Conservation (phyloP, 2,113 vertebrate species). For the Crotalus viridis region DNA sequence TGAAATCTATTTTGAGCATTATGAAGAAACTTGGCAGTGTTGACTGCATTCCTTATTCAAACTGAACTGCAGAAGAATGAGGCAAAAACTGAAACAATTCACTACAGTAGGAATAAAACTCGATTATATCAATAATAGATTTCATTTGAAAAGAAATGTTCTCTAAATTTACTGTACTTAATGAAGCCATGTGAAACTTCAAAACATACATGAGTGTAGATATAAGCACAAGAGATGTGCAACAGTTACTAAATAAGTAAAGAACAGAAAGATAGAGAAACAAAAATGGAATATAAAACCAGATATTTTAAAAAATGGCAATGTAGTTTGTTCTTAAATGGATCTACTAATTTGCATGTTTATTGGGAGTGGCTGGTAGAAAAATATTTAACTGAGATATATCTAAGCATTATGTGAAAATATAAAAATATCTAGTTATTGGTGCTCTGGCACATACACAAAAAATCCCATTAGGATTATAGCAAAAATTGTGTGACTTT, state of each 20-base stretch:
- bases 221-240: background rate
- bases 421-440: background rate
- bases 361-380: background rate
- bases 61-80: slow-evolving; percentile 37
- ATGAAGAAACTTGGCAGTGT: slow-evolving; percentile 24
- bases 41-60: slow-evolving; percentile 28
- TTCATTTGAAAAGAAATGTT: slow-evolving; percentile 10
- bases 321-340: background rate
- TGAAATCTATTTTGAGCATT: slow-evolving; percentile 44
- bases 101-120: slow-evolving; percentile 3
- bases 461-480: background rate
- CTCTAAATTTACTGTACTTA: slow-evolving; percentile 24
- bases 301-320: background rate
- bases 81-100: slow-evolving; percentile 26
- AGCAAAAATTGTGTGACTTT: background rate
- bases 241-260: fast-evolving
- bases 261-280: background rate
- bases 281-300: background rate
- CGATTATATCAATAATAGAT: slow-evolving; percentile 8
- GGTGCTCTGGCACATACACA: background rate
- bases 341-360: background rate
- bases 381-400: background rate
- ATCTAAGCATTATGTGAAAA: background rate
- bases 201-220: background rate
- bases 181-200: background rate